Evolutionary conservation across 2,888 invertebrate species (phyloP), one percentile per base, ranked within the genome.

Genomic region (Mycogona germanica): DNA sequence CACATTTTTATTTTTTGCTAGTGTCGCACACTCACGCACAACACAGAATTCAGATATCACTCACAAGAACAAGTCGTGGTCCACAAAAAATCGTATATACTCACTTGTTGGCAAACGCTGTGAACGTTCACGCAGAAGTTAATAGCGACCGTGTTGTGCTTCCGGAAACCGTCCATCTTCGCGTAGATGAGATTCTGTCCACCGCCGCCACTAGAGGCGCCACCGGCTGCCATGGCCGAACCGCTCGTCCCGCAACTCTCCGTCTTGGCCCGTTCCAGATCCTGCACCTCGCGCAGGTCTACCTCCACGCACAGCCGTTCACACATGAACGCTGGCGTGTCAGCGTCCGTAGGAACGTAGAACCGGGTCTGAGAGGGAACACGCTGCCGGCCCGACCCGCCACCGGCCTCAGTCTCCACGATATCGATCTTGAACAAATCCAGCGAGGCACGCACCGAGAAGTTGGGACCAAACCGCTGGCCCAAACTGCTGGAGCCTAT

Each of bases 341-440:
- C 87, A 47, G 81, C 76, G 57, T 77, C 75, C 58, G 79, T 75
- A 63, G 81, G 80, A 56, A 76, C 66, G 60, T 71, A 72, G 59
- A 76, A 76, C n/a, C 38, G 23, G 7, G 42, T 9, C 45, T 51
- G 32, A n/a, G 35, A 9, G 17, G 28, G 14, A n/a, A n/a, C n/a
- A 17, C 54, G 21, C 21, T 25, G 76, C n/a, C 76, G 74, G 68
- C 78, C 78, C 3, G 52, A 51, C 19, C 48, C 48, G 62, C 55
- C 55, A 60, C 49, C 35, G 56, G 53, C 80, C 64, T 93, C 92
- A 63, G 92, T 88, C 60, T 95, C 93, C 4, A 93, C 89, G 68
- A 96, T 95, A 70, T 95, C 89, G 56, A 95, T 87, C 60, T 87
- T 79, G 74, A 95, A 81, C 5, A 82, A 79, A 63, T 92, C 91